Evolutionary conservation across 2,113 vertebrate genomes (phyloP), one percentile per base, ranked within the genome.

Genomic region (Columbina picui): DNA sequence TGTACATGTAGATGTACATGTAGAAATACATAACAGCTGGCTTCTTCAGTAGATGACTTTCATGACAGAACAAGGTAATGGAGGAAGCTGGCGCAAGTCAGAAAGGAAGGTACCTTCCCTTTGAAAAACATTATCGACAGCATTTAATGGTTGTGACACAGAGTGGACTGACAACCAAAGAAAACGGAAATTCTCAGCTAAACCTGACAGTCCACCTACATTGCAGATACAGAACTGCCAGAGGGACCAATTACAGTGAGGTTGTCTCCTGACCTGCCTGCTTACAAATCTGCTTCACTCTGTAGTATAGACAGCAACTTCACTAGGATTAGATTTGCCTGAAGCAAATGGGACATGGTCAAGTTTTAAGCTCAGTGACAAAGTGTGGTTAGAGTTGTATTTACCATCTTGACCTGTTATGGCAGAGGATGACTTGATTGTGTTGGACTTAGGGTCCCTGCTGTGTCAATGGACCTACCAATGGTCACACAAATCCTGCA

Each of bases 121-220:
- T 73, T 84, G 84, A 93, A 96, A 93, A 93, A 67, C 32, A 56
- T 81, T 77, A 93, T 80, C 43, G 84, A 39, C 34, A 52, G 19
- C 84, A 84, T 82, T 39, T 74, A 87, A 49, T 87, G 39, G 4
- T 50, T 50, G 22, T 83, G 70, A 61, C 45, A 84, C 22, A 1
- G 5, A 64, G 47, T 52, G 32, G 45, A 79, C 26, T 70, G 85
- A 70, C 75, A 86, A 23, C 14, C 50, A 26, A 20, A 49, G 77
- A 80, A 81, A 71, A 59, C 32, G 61, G 22, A 80, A 80, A 80
- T 76, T 74, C 52, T 81, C 32, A 41, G 26, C 30, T 88, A 83
- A 83, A 39, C 22, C 49, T 68, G 49, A 43, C 59, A 77, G 67
- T 57, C 63, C 63, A 65, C 14, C 57, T 80, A 19, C 53, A 29